Percentiles rank a stretch among this genome's conserved stretches.
Conservation (phyloP, 2,113 vertebrate species). For the Xenopus laevis region DNA sequence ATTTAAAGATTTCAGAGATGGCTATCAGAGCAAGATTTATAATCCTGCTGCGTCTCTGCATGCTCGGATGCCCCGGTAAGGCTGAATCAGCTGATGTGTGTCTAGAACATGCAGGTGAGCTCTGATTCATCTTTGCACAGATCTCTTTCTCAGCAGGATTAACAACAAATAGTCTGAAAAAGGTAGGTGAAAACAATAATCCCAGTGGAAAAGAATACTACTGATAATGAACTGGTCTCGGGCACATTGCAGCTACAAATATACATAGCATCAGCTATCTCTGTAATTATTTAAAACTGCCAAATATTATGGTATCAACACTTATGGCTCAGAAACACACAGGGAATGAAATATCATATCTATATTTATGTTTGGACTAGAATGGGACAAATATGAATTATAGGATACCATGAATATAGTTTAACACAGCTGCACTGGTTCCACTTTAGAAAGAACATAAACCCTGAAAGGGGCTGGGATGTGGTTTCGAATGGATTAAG, state of each 20-base stretch:
- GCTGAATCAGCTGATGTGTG: slow-evolving; percentile 54
- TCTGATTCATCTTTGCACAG: slow-evolving; percentile 27
- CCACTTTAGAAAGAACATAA: too few species aligned
- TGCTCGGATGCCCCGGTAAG: slow-evolving; percentile 37
- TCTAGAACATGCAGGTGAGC: slow-evolving; percentile 37
- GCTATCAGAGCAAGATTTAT: slow-evolving; percentile 31
- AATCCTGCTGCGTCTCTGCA: slow-evolving; percentile 19
- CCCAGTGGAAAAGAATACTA: too few species aligned
- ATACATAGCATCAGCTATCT: background rate
- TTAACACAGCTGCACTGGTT: too few species aligned
- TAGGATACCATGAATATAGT: too few species aligned
- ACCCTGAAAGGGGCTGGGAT: too few species aligned
- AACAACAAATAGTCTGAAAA: slow-evolving; percentile 49
- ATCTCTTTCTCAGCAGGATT: slow-evolving; percentile 33
- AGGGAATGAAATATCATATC: too few species aligned
- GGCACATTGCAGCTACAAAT: background rate
- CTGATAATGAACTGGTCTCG: background rate
- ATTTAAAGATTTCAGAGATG: slow-evolving; percentile 26
- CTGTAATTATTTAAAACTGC: background rate
- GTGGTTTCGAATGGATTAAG: too few species aligned
- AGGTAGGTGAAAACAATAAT: background rate
- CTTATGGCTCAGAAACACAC: too few species aligned
- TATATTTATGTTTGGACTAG: too few species aligned
- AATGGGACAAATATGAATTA: too few species aligned
- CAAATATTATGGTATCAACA: too few species aligned